Evolutionary conservation across 2,888 invertebrate species (phyloP), one percentile per base, ranked within the genome.

Genomic region (Bombylius discolor): DNA sequence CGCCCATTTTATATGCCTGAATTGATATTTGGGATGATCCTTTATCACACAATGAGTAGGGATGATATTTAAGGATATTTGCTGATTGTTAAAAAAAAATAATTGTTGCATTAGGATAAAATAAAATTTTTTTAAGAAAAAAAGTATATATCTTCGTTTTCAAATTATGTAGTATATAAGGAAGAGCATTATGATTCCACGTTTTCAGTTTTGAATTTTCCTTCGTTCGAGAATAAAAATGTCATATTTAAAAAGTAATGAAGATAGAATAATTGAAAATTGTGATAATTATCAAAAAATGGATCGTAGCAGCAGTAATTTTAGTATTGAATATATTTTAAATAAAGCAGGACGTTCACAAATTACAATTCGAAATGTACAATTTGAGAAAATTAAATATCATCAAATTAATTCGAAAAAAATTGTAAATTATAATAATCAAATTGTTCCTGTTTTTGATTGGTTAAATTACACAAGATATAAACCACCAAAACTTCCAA

Each of bases 391-490:
- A 2, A 23, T 23, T 23, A 3, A 23, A 23, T 23, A 23, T 23
- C 23, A 23, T 23, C 23, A 23, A 23, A 23, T 23, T 23, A 23
- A 23, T 23, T 23, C 23, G 2, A 3, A 23, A 23, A 23, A 23
- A 2, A 23, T 23, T 8, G 8, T 36, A 36, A 36, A 36, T 7
- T 1, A 42, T 42, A 42, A 42, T 42, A 42, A 45, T 11, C 4
- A n/a, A 14, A 45, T 14, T n/a, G 1, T 45, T 14, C 68, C 68
- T 36, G 67, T 70, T 59, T 73, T 72, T 63, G 75, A 80, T 57
- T 86, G 85, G 85, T 70, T 86, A 39, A 79, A 81, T 53, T 86
- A 84, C 63, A 84, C 85, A 0, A 76, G 85, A 59, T 86, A 84
- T 66, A 79, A 79, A 66, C 85, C 85, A 23, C 86, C 85, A 23